Evolutionary conservation across 2,797 vertebrate species (phyloP).

Genomic region (Myotis daubentonii): DNA sequence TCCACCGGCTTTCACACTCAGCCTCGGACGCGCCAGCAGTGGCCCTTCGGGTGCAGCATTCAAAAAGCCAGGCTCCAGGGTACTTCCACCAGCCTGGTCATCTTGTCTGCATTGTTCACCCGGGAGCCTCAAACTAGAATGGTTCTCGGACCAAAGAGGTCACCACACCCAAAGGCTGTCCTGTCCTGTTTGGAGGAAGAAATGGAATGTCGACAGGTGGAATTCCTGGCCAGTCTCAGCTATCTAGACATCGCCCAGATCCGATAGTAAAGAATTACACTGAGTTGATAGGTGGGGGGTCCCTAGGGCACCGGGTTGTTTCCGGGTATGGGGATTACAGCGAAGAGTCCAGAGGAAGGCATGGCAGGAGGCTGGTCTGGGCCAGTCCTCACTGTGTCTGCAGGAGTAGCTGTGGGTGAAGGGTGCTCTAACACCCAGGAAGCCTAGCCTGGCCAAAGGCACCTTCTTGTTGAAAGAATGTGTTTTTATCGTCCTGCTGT

Average conservation of each 20-base stretch:
- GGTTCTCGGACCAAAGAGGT: slow-evolving; percentile 66
- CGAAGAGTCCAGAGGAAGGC: neutral
- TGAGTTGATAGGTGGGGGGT: neutral
- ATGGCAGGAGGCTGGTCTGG: neutral
- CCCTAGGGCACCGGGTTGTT: neutral
- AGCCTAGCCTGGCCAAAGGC: neutral
- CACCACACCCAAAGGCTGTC: neutral
- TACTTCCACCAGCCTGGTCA: neutral
- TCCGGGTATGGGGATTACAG: rapidly evolving
- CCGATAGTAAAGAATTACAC: neutral
- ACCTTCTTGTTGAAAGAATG: neutral
- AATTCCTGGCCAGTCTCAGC: neutral
- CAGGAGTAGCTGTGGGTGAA: neutral
- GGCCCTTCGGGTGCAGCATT: neutral
- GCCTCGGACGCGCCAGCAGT: rapidly evolving
- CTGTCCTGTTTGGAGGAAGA: neutral
- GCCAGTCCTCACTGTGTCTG: neutral
- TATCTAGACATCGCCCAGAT: neutral
- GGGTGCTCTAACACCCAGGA: slow-evolving; percentile 15
- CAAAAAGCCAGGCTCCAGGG: rapidly evolving
- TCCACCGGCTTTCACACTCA: neutral
- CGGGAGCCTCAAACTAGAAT: neutral
- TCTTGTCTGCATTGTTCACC: neutral
- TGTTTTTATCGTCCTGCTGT: neutral
- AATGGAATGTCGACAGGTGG: neutral